phyloP scores from a whole-genome alignment of 2,888 invertebrate species.

The Lycophotia porphyrea region DNA sequence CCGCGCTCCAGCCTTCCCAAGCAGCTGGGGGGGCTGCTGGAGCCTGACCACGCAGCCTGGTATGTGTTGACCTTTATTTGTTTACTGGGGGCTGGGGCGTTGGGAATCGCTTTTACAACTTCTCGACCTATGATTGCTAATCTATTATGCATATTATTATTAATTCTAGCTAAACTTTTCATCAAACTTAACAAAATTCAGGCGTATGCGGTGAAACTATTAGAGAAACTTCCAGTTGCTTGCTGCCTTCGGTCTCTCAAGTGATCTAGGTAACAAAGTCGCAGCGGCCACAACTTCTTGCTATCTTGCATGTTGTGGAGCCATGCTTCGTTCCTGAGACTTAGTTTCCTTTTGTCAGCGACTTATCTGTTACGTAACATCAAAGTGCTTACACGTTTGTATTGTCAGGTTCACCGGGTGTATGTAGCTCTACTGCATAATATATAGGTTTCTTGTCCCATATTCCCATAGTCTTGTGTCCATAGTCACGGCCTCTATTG shows the following conservation, averaged over 20 bases:
- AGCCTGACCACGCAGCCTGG: slow-evolving; percentile 98
- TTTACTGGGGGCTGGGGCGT: slow-evolving; percentile 91
- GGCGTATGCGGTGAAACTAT: slow-evolving; percentile 24
- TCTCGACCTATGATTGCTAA: slow-evolving; percentile 7
- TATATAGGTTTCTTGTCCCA: neutral
- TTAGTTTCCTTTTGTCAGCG: slow-evolving; percentile 47
- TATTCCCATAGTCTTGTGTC: neutral
- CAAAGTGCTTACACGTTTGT: slow-evolving; percentile 13
- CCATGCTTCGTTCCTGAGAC: slow-evolving; percentile 40
- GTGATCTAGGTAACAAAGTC: slow-evolving; percentile 26
- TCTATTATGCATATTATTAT: too few relatives aligned
- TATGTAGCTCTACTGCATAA: slow-evolving; percentile 10
- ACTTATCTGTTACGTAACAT: slow-evolving; percentile 37
- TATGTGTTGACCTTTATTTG: slow-evolving; percentile 78
- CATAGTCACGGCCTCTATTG: neutral
- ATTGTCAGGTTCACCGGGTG: slow-evolving; percentile 15
- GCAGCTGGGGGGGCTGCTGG: slow-evolving; percentile 96
- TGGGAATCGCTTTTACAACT: neutral
- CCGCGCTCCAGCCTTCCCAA: slow-evolving; percentile 96
- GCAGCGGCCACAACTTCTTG: slow-evolving; percentile 63
- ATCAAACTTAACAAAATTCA: slow-evolving; percentile 17
- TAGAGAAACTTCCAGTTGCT: slow-evolving; percentile 26
- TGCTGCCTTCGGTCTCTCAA: slow-evolving; percentile 2
- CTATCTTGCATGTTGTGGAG: slow-evolving; percentile 48
- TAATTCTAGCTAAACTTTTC: slow-evolving; percentile 11